Percentiles rank a stretch among this genome's conserved stretches.
Evolutionary conservation across 1,140 invertebrate species (phyloP).

Genomic region (Tetramorium parvispinum): DNA sequence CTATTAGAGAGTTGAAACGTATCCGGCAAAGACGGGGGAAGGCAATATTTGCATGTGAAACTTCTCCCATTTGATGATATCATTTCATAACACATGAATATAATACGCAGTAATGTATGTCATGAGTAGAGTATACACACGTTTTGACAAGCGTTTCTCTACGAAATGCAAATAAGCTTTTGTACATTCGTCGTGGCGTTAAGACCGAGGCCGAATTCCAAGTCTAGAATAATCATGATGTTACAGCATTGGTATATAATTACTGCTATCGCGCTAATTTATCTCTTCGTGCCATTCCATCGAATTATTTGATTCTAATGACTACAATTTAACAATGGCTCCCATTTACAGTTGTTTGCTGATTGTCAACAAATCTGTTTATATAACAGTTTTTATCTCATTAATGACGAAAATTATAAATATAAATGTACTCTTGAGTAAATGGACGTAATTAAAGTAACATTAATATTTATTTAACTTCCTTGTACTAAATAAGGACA

Average conservation of each 20-base stretch:
- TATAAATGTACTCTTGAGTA: background rate
- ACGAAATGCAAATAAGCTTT: slow-evolving; percentile 59
- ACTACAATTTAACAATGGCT: background rate
- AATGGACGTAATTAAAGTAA: background rate
- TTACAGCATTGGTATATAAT: background rate
- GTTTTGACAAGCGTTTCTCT: slow-evolving; percentile 45
- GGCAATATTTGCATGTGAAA: background rate
- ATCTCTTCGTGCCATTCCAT: background rate
- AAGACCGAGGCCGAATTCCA: background rate
- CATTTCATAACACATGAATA: slow-evolving; percentile 4
- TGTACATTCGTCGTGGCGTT: background rate
- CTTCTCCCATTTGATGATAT: slow-evolving; percentile 8
- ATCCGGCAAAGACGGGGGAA: background rate
- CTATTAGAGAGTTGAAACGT: background rate
- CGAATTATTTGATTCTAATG: slow-evolving; percentile 8
- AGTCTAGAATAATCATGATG: slow-evolving; percentile 8
- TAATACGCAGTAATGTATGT: background rate
- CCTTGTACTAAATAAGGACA: background rate
- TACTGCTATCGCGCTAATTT: background rate
- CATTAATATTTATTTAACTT: background rate
- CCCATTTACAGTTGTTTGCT: background rate
- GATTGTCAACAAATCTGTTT: background rate
- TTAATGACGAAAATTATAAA: background rate
- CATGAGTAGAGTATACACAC: background rate
- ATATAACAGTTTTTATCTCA: background rate